A percentile compares a stretch with the other conserved stretches of the same genome.
These are phyloP conservation scores for Chrysoperla carnea DNA, from an alignment of 1,140 invertebrate genomes.

Conservation along the genomic window DNA sequence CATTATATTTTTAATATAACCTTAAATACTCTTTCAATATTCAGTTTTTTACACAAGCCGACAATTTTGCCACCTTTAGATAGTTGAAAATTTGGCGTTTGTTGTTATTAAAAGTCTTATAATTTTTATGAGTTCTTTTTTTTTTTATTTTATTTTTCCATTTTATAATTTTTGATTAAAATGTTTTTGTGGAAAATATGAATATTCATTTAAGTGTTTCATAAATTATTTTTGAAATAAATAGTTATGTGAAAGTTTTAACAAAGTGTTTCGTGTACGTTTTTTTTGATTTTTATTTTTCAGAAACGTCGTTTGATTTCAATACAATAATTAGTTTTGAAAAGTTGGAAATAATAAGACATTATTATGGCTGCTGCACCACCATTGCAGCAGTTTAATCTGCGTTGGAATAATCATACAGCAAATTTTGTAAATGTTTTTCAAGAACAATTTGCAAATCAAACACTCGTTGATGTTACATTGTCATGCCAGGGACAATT, in stretches of 20 bases:
- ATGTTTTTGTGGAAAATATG: no score
- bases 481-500: conserved; percentile 32
- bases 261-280: neutral
- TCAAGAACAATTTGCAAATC: conserved; percentile 26
- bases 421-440: conserved; percentile 35
- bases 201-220: no score
- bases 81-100: no score
- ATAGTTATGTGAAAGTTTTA: neutral
- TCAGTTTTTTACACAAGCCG: neutral
- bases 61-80: no score
- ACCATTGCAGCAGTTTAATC: conserved; percentile 26
- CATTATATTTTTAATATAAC: neutral
- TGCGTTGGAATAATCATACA: conserved; percentile 34
- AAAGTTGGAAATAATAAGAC: neutral
- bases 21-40: neutral
- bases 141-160: no score
- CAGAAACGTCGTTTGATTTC: no score
- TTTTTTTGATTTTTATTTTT: neutral
- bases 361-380: neutral
- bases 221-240: neutral
- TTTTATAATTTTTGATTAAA: no score
- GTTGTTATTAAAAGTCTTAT: no score
- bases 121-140: no score
- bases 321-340: no score
- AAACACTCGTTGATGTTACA: conserved; percentile 36